Percentiles rank a stretch among this genome's conserved stretches.
Conservation (phyloP, 2,888 invertebrate genomes). For the Catocala nupta region DNA sequence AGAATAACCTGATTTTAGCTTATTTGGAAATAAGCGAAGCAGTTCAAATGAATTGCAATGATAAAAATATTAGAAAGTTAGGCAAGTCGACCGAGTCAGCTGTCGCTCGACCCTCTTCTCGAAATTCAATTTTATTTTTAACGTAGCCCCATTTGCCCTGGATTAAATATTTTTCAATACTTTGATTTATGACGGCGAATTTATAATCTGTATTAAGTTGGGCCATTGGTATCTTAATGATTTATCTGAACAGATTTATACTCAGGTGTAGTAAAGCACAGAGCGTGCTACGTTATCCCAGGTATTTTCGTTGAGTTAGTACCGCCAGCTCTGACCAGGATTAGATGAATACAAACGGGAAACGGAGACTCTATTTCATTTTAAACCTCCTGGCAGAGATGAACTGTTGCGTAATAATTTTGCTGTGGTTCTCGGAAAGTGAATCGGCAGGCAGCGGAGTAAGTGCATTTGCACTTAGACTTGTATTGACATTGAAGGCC, state of each 20-base stretch:
- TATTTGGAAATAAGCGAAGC: no score
- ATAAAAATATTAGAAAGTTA: conserved; percentile 12
- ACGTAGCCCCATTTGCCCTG: conserved; percentile 24
- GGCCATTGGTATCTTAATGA: conserved; percentile 32
- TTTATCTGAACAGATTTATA: conserved; percentile 45
- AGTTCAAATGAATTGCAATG: neutral
- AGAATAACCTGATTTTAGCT: neutral
- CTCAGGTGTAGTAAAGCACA: conserved; percentile 50
- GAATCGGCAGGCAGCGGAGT: neutral
- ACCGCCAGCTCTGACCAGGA: conserved; percentile 57
- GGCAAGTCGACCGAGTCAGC: conserved; percentile 20
- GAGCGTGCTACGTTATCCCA: conserved; percentile 52
- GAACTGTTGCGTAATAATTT: conserved; percentile 34
- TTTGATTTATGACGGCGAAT: conserved; percentile 29
- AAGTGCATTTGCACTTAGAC: conserved; percentile 2
- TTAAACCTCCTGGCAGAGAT: conserved; percentile 51
- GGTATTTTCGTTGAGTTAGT: conserved; percentile 68
- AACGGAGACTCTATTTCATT: conserved; percentile 57
- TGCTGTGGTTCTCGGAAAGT: conserved; percentile 17
- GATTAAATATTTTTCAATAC: conserved; percentile 26
- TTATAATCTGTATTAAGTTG: conserved; percentile 23
- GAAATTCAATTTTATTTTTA: conserved; percentile 23
- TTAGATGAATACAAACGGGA: conserved; percentile 62
- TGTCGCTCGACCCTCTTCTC: conserved; percentile 28
- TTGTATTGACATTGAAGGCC: no score